Evolutionary conservation across 2,888 invertebrate genomes (phyloP).

Genomic region (Apantesis nais): DNA sequence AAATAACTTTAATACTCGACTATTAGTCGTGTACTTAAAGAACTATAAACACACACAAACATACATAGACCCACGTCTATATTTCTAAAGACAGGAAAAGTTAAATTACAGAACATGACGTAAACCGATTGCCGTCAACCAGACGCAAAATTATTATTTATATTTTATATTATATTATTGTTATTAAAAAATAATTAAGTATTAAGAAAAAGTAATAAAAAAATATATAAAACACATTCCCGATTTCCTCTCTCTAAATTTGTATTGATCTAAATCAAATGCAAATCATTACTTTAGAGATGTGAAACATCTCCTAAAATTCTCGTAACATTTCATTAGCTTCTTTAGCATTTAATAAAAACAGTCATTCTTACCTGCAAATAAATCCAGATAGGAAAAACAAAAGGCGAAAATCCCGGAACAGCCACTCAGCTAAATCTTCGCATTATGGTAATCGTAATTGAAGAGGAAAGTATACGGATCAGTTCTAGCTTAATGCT

Average conservation of each 20-base stretch:
- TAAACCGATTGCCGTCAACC: too few relatives aligned
- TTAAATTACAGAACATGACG: too few relatives aligned
- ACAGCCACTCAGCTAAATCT: slow-evolving; percentile 20
- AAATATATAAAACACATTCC: background rate
- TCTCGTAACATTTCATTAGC: slow-evolving; percentile 4
- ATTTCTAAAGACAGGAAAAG: too few relatives aligned
- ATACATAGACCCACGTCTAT: too few relatives aligned
- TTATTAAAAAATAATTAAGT: too few relatives aligned
- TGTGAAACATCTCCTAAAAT: background rate
- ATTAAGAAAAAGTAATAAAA: background rate
- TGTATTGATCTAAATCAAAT: background rate
- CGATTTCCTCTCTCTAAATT: background rate
- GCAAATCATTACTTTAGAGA: background rate
- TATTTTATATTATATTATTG: background rate
- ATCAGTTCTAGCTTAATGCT: slow-evolving; percentile 6
- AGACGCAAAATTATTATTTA: too few relatives aligned
- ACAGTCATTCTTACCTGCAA: slow-evolving; percentile 6
- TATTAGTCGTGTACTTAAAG: too few relatives aligned
- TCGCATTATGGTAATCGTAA: slow-evolving; percentile 39
- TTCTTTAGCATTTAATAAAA: background rate
- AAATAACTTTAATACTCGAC: background rate
- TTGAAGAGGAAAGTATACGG: slow-evolving; percentile 31
- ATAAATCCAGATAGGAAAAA: background rate
- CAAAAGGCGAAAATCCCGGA: background rate
- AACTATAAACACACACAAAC: too few relatives aligned